phyloP scores from a whole-genome alignment of 1,140 invertebrate species.

The Drosophila pandora region DNA sequence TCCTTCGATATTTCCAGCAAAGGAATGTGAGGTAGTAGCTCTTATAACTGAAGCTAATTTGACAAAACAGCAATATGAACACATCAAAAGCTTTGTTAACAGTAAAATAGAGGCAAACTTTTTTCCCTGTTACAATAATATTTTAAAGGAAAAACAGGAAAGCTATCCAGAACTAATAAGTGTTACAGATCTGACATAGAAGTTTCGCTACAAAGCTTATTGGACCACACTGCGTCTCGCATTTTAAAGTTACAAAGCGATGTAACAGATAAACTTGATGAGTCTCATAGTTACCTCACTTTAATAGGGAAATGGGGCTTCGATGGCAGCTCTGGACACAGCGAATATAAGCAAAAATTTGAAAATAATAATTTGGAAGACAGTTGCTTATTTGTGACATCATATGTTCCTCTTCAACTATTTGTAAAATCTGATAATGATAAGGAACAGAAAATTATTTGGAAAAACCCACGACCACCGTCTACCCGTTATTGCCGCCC shows the following conservation, averaged over 20 bases:
- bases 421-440: background rate
- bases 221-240: slow-evolving; percentile 14
- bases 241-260: slow-evolving; percentile 18
- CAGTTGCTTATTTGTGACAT: background rate
- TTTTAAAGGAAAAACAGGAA: slow-evolving; percentile 20
- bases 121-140: slow-evolving; percentile 13
- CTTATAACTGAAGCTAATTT: too few relatives aligned
- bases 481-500: slow-evolving; percentile 40
- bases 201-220: slow-evolving; percentile 7
- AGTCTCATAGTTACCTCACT: background rate
- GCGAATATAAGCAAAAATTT: background rate
- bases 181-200: slow-evolving; percentile 7
- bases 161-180: slow-evolving; percentile 3
- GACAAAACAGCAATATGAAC: too few relatives aligned
- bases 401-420: slow-evolving; percentile 1
- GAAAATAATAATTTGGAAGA: slow-evolving; percentile 1
- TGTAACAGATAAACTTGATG: background rate
- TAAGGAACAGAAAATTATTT: slow-evolving; percentile 13
- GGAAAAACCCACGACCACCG: slow-evolving; percentile 37
- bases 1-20: too few relatives aligned
- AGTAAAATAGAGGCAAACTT: background rate
- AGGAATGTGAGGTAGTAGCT: too few relatives aligned
- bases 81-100: too few relatives aligned
- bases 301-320: background rate
- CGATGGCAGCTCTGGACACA: background rate